Conservation (phyloP, 1,140 invertebrate genomes). For the Musca vetustissima region DNA sequence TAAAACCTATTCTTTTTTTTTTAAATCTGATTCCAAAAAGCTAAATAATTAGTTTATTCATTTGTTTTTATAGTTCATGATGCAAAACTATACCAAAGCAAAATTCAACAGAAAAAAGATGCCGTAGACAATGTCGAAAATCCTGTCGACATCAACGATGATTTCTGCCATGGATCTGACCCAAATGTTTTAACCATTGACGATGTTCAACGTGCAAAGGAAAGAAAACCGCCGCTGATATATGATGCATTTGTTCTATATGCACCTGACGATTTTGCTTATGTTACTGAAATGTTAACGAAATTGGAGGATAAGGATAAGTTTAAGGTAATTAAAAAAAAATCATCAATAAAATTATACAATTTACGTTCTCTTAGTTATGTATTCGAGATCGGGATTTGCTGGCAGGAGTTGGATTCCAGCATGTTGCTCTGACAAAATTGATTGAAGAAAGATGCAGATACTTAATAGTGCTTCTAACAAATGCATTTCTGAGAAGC, state of each 20-base stretch:
- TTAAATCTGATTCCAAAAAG: too few species aligned
- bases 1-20: too few species aligned
- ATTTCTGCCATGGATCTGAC: slow-evolving; percentile 16
- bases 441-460: slow-evolving; percentile 74
- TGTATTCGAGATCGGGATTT: slow-evolving; percentile 71
- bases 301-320: slow-evolving; percentile 64
- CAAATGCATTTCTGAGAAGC: slow-evolving; percentile 70
- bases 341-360: background rate
- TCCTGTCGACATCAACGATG: background rate
- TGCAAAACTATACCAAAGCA: slow-evolving; percentile 30
- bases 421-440: slow-evolving; percentile 70
- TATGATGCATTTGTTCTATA: slow-evolving; percentile 75
- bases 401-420: slow-evolving; percentile 64
- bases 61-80: slow-evolving; percentile 31
- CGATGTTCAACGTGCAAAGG: slow-evolving; percentile 58
- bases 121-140: background rate
- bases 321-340: slow-evolving; percentile 59
- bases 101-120: slow-evolving; percentile 22
- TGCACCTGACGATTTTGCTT: slow-evolving; percentile 67
- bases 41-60: too few species aligned
- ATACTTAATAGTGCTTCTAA: slow-evolving; percentile 71
- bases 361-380: slow-evolving; percentile 56
- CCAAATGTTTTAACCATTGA: slow-evolving; percentile 53
- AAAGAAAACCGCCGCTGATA: slow-evolving; percentile 59
- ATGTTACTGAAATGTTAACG: slow-evolving; percentile 64